Percentiles rank a stretch among this genome's conserved stretches.
phyloP scores from a whole-genome alignment of 2,113 vertebrate species.

The Scomber scombrus region DNA sequence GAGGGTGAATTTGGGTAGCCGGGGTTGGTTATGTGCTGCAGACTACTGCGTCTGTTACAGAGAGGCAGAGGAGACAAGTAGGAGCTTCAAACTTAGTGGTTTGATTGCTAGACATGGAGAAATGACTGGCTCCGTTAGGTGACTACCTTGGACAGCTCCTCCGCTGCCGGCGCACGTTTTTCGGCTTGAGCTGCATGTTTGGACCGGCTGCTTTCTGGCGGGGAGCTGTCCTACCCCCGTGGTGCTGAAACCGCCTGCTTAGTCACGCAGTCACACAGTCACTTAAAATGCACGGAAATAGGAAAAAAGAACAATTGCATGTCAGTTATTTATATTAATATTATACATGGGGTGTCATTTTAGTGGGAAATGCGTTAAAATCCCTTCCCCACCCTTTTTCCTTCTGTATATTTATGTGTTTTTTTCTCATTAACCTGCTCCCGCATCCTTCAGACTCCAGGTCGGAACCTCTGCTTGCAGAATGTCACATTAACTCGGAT shows the following conservation, averaged over 20 bases:
- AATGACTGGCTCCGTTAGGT: too few relatives aligned
- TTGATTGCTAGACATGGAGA: neutral
- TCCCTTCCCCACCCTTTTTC: too few relatives aligned
- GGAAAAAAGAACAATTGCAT: neutral
- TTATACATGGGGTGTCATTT: neutral
- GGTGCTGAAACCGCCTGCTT: slow-evolving; percentile 79
- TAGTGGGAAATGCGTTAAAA: too few relatives aligned
- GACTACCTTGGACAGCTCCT: slow-evolving; percentile 73
- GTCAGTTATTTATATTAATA: neutral
- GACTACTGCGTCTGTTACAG: neutral
- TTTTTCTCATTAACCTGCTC: neutral
- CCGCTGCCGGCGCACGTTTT: slow-evolving; percentile 40
- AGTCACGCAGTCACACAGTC: slow-evolving; percentile 21
- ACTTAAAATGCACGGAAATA: slow-evolving; percentile 25
- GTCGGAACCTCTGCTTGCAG: slow-evolving; percentile 1
- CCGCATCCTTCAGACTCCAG: slow-evolving; percentile 5
- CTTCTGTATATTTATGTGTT: neutral
- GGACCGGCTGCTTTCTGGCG: slow-evolving; percentile 53
- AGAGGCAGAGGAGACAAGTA: neutral
- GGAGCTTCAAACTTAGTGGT: slow-evolving; percentile 35
- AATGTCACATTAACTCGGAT: slow-evolving; percentile 34
- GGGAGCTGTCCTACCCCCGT: slow-evolving; percentile 77
- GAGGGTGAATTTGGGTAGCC: neutral
- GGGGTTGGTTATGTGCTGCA: neutral
- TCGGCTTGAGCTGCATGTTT: slow-evolving; percentile 45